These are phyloP conservation scores for Anorthoa munda DNA, from an alignment of 2,888 invertebrate genomes.

Conservation along the genomic window DNA sequence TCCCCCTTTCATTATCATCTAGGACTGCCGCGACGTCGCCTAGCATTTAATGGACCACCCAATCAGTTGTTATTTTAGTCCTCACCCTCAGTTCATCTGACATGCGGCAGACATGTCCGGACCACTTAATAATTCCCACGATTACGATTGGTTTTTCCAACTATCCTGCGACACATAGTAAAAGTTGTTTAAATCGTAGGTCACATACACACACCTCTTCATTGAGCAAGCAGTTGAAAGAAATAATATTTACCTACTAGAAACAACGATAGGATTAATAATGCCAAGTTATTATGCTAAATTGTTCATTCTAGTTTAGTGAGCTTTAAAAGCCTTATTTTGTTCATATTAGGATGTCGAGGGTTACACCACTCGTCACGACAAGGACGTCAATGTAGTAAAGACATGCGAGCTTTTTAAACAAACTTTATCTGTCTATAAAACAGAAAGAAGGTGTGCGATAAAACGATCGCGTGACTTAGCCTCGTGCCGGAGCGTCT, in stretches of 20 bases:
- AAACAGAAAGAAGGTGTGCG: conserved; percentile 89
- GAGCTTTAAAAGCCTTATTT: conserved; percentile 67
- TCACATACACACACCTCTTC: background rate
- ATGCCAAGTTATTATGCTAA: conserved; percentile 10
- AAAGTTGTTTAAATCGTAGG: background rate
- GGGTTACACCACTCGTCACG: conserved; percentile 87
- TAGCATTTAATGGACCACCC: background rate
- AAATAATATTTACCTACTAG: background rate
- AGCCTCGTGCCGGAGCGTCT: conserved; percentile 80
- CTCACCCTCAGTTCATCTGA: background rate
- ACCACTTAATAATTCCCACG: background rate
- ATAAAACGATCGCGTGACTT: conserved; percentile 90
- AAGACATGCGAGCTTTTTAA: conserved; percentile 89
- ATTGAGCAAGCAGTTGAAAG: background rate
- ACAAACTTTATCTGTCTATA: conserved; percentile 88
- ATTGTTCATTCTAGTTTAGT: conserved; percentile 23
- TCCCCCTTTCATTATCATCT: background rate
- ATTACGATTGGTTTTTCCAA: background rate
- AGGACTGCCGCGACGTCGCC: background rate
- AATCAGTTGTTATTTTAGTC: background rate
- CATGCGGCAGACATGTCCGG: no score
- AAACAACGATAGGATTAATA: conserved; percentile 3
- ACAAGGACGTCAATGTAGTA: conserved; percentile 85
- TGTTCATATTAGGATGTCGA: conserved; percentile 80
- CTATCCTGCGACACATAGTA: background rate